phyloP scores from a whole-genome alignment of 2,113 vertebrate genomes.

The Entomyzon cyanotis region DNA sequence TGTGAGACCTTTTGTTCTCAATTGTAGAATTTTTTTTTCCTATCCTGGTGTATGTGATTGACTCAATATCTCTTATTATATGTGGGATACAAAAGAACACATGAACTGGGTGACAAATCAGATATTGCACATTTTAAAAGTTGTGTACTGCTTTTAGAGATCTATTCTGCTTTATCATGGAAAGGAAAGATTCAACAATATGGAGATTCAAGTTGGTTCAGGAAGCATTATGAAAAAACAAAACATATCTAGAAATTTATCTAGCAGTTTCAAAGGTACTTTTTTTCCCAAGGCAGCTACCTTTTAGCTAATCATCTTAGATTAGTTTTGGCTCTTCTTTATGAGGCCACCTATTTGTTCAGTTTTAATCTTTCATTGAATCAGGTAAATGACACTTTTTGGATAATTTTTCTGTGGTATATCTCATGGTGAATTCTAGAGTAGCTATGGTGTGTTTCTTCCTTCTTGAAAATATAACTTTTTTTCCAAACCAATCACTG shows the following conservation, averaged over 20 bases:
- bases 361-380: not conserved
- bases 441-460: not conserved
- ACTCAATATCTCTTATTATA: not conserved
- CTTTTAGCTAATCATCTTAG: not conserved
- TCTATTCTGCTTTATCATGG: not conserved
- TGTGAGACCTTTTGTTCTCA: not conserved
- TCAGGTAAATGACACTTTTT: not conserved
- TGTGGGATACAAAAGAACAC: not conserved
- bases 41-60: not conserved
- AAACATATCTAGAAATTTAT: not conserved
- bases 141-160: not conserved
- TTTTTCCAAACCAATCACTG: not conserved
- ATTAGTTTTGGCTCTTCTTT: not conserved
- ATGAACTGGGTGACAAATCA: not conserved
- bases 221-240: not conserved
- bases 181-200: not conserved
- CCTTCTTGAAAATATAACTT: not conserved
- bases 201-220: not conserved
- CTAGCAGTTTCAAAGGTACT: not conserved
- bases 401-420: not conserved
- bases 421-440: not conserved
- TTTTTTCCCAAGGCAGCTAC: not conserved
- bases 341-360: not conserved
- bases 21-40: not conserved
- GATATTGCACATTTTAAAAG: not conserved